Conservation (phyloP, 1,140 invertebrate genomes). For the Phymastichus coffea region DNA sequence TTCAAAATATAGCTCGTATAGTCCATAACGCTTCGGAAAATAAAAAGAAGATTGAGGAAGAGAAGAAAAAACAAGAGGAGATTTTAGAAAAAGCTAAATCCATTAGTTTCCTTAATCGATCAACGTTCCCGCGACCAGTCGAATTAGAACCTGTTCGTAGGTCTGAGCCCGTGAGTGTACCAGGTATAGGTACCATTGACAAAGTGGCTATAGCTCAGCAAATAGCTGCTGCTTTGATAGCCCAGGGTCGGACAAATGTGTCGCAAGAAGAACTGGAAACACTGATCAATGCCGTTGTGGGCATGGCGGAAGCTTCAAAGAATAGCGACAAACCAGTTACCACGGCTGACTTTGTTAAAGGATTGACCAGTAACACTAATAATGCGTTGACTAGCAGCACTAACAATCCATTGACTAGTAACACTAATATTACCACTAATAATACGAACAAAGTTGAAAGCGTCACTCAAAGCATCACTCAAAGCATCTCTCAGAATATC, state of each 20-base stretch:
- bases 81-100: conserved; percentile 38
- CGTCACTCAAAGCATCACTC: not conserved
- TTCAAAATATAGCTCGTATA: conserved; percentile 67
- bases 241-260: conserved; percentile 76
- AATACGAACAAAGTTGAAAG: not conserved
- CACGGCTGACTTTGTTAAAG: conserved; percentile 57
- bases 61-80: conserved; percentile 46
- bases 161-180: conserved; percentile 60
- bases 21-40: conserved; percentile 63
- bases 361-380: conserved; percentile 40
- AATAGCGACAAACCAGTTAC: conserved; percentile 58
- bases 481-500: conserved; percentile 6
- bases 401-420: not conserved
- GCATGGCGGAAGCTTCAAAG: conserved; percentile 63
- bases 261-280: conserved; percentile 73
- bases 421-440: not conserved
- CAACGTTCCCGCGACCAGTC: conserved; percentile 36
- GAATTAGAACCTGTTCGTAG: conserved; percentile 39
- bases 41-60: conserved; percentile 58
- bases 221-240: conserved; percentile 72
- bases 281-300: conserved; percentile 73
- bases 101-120: conserved; percentile 38
- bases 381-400: not conserved
- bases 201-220: conserved; percentile 74
- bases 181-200: conserved; percentile 68